Evolutionary conservation across 2,888 invertebrate genomes (phyloP), one percentile per base, ranked within the genome.

Genomic region (Luperina nickerlii): DNA sequence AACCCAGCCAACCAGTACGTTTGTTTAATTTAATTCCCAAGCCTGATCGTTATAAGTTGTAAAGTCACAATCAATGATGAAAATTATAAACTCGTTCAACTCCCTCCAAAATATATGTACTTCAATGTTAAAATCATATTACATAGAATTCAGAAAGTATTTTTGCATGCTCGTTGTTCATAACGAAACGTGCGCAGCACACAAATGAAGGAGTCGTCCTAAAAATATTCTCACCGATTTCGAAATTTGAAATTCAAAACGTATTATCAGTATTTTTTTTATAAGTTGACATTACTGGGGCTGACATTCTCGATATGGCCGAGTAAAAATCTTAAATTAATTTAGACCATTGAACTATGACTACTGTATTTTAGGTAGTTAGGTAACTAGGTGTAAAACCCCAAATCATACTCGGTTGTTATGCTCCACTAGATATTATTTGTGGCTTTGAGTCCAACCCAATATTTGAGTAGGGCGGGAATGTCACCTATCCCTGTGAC

Each of bases 81-180:
- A 73, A 79, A 83, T 78, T 75, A 78, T 74, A 78, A 72, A 79
- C 63, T 69, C 82, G 38, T 74, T 74, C 74, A 67, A 74, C 45
- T 70, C 27, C 9, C 67, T 71, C 38, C 13, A 8, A 69, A 78
- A 85, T 82, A 18, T 72, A 68, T 67, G 45, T 86, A 62, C 82
- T 86, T 86, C 84, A 86, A 72, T 71, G 48, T 27, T 48, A 86
- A 81, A 84, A 72, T 78, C 68, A 38, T 86, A 82, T 66, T 79
- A 75, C 66, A 76, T 60, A 62, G 48, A 63, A 81, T 81, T 67
- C 80, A 57, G 57, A 87, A 75, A 84, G 77, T 84, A 87, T 84
- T 87, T 86, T 81, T 73, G 87, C 77, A 85, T 70, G 65, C 83
- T 75, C 74, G 68, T 87, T 87, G 81, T 80, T 79, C 74, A 60